These are phyloP conservation scores for Leucoma salicis DNA, from an alignment of 2,888 invertebrate genomes.

Conservation along the genomic window DNA sequence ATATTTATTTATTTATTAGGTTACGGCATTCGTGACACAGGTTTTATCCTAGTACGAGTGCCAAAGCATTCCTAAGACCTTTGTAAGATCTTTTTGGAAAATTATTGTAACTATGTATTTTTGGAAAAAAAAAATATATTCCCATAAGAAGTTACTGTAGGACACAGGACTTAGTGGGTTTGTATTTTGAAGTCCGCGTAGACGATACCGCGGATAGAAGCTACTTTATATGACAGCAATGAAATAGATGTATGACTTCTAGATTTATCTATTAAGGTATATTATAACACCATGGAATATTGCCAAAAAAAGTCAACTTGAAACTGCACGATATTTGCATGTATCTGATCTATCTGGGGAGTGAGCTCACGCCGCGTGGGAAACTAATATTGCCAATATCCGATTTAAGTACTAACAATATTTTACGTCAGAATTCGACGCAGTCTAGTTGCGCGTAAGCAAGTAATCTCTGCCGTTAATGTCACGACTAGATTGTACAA, in stretches of 20 bases:
- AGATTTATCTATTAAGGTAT: background rate
- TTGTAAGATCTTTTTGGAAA: too few relatives aligned
- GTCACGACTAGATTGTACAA: constrained; percentile 71
- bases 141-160: too few relatives aligned
- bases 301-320: constrained; percentile 22
- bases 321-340: constrained; percentile 26
- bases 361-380: constrained; percentile 55
- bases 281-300: too few relatives aligned
- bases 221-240: constrained; percentile 3
- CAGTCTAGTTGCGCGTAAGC: constrained; percentile 55
- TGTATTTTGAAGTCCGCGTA: too few relatives aligned
- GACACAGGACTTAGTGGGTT: too few relatives aligned
- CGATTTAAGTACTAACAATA: constrained; percentile 52
- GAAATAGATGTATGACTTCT: background rate
- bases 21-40: too few relatives aligned
- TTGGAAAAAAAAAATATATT: too few relatives aligned
- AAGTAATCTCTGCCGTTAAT: constrained; percentile 56
- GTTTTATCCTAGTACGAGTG: too few relatives aligned
- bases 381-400: constrained; percentile 54
- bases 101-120: too few relatives aligned
- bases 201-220: too few relatives aligned
- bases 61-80: too few relatives aligned
- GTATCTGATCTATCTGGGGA: constrained; percentile 21
- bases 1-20: too few relatives aligned
- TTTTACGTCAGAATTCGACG: constrained; percentile 67